Percentiles rank a stretch among this genome's conserved stretches.
These are phyloP conservation scores for Ormia ochracea DNA, from an alignment of 2,888 invertebrate species.

Conservation along the genomic window DNA sequence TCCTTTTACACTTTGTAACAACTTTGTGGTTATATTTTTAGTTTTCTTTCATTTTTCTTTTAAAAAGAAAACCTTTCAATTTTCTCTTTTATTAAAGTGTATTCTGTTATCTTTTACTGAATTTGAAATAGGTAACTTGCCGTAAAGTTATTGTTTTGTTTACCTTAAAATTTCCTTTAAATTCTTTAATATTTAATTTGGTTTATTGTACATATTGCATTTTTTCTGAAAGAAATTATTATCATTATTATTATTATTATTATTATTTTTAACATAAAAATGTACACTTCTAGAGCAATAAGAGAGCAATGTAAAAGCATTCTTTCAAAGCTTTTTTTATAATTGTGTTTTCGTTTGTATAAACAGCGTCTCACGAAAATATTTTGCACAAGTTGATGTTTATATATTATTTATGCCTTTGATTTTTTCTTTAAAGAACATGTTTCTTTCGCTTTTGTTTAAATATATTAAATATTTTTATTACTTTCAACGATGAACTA, in stretches of 20 bases:
- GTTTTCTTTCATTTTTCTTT: neutral
- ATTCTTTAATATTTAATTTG: neutral
- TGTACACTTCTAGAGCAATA: neutral
- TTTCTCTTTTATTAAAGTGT: neutral
- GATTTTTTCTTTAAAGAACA: neutral
- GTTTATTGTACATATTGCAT: neutral
- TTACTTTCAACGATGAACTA: neutral
- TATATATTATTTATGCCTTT: neutral
- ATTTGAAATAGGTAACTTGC: neutral
- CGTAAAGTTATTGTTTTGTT: neutral
- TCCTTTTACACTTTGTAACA: neutral
- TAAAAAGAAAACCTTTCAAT: slow-evolving; percentile 1
- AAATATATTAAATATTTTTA: neutral
- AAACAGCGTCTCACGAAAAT: neutral
- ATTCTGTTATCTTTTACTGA: neutral
- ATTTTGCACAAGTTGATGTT: slow-evolving; percentile 7
- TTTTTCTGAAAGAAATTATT: neutral
- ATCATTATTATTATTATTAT: no score
- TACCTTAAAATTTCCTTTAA: neutral
- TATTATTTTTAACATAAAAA: neutral
- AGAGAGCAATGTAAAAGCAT: slow-evolving; percentile 8
- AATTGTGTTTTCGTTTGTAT: neutral
- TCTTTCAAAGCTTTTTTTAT: neutral
- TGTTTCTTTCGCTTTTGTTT: neutral
- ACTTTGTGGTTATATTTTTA: neutral